These are phyloP conservation scores for Oncopodura yosiiana DNA, from an alignment of 1,140 invertebrate genomes.

Conservation along the genomic window DNA sequence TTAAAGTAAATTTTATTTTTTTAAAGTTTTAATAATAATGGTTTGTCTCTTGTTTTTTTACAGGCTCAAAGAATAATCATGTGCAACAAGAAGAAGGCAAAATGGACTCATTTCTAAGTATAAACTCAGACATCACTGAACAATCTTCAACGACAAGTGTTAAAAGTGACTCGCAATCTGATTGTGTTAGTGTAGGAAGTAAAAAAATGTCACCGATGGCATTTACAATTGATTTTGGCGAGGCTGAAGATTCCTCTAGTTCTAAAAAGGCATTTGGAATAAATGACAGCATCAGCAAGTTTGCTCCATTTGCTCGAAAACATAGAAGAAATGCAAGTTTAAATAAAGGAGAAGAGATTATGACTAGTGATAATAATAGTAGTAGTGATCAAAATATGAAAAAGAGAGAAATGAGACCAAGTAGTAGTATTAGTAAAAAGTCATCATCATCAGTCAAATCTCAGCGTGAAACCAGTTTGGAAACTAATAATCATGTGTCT, in stretches of 20 bases:
- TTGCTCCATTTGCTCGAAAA: conserved; percentile 44
- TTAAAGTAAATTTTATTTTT: no score
- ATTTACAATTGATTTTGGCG: conserved; percentile 44
- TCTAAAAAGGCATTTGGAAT: conserved; percentile 35
- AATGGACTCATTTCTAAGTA: background rate
- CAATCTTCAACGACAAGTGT: no score
- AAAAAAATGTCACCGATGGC: conserved; percentile 39
- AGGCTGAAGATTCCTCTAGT: conserved; percentile 32
- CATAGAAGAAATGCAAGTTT: conserved; percentile 38
- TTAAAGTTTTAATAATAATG: background rate
- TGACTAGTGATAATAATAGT: no score
- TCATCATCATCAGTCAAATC: background rate
- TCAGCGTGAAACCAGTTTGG: conserved; percentile 4
- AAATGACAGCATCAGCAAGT: conserved; percentile 42
- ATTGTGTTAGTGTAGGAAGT: no score
- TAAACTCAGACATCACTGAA: background rate
- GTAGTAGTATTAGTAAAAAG: no score
- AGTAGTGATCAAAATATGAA: no score
- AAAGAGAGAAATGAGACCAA: no score
- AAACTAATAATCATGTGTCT: conserved; percentile 1
- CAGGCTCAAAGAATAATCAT: background rate
- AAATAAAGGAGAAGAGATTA: conserved; percentile 36
- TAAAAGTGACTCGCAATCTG: conserved; percentile 3
- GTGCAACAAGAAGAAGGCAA: background rate
- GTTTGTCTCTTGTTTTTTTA: background rate